Evolutionary conservation across 2,888 invertebrate species (phyloP).

Genomic region (Pecten maximus): DNA sequence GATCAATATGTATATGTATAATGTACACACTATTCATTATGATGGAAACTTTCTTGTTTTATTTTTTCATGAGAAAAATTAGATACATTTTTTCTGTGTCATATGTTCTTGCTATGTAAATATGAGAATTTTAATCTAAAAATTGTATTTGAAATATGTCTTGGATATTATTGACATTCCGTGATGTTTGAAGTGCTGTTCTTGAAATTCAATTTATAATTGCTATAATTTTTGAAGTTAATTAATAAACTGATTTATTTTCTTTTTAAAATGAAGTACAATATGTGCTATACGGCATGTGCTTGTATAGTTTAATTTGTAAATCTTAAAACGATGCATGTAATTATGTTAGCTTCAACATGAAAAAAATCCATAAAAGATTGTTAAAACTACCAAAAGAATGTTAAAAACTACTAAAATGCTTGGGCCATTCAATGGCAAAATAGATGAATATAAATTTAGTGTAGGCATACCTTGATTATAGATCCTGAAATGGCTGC

Average conservation of each 20-base stretch:
- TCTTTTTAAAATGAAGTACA: no score
- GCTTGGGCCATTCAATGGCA: neutral
- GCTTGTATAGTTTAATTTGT: no score
- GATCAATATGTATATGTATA: neutral
- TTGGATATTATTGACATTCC: slow-evolving; percentile 8
- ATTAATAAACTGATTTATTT: neutral
- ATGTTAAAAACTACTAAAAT: neutral
- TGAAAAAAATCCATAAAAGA: neutral
- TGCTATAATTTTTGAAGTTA: neutral
- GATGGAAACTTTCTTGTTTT: neutral
- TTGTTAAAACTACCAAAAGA: neutral
- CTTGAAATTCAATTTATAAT: neutral
- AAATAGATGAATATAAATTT: neutral
- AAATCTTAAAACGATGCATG: no score
- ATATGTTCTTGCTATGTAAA: neutral
- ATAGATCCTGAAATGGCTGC: neutral
- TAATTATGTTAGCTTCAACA: no score
- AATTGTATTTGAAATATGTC: slow-evolving; percentile 16
- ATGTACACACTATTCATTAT: neutral
- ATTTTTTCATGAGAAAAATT: neutral
- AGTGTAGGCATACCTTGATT: no score
- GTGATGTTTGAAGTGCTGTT: neutral
- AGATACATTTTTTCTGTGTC: neutral
- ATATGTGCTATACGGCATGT: no score
- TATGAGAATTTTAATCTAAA: neutral